These are phyloP conservation scores for Thamnaconus septentrionalis DNA, from an alignment of 2,113 vertebrate genomes.

Conservation along the genomic window DNA sequence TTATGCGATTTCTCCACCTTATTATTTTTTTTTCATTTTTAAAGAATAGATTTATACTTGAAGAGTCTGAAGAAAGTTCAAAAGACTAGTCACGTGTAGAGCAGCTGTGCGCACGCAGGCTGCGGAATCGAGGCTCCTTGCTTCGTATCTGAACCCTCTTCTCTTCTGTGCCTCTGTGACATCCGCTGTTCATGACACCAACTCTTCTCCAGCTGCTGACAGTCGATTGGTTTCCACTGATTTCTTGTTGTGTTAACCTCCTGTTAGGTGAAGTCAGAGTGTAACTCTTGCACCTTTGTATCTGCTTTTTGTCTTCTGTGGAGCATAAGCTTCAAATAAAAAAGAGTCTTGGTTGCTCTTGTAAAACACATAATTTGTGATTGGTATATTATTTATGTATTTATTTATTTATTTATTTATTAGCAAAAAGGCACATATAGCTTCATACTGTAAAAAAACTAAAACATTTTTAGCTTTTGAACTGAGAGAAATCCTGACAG, in stretches of 20 bases:
- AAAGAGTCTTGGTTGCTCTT: constrained; percentile 9
- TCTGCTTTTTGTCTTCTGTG: constrained; percentile 9
- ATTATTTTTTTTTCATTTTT: background rate
- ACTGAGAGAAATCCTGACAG: too few species aligned
- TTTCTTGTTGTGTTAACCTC: background rate
- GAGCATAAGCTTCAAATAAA: constrained; percentile 50
- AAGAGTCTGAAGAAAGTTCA: constrained; percentile 22
- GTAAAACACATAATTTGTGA: too few species aligned
- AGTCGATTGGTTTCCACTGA: constrained; percentile 4
- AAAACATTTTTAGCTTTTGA: too few species aligned
- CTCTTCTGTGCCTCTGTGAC: constrained; percentile 33
- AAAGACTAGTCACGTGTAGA: constrained; percentile 7
- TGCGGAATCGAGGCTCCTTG: background rate
- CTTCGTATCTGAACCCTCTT: constrained; percentile 1
- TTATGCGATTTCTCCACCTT: background rate
- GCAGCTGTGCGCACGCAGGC: background rate
- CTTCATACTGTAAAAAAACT: too few species aligned
- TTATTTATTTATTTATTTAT: too few species aligned
- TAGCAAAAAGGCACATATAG: too few species aligned
- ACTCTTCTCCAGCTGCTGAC: constrained; percentile 7
- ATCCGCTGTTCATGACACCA: constrained; percentile 28
- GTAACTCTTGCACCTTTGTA: constrained; percentile 44
- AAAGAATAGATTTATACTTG: constrained; percentile 25
- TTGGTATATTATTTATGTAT: too few species aligned
- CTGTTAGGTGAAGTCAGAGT: constrained; percentile 24